Conservation (phyloP, 2,113 vertebrate species). For the Sphyrna mokarran region DNA sequence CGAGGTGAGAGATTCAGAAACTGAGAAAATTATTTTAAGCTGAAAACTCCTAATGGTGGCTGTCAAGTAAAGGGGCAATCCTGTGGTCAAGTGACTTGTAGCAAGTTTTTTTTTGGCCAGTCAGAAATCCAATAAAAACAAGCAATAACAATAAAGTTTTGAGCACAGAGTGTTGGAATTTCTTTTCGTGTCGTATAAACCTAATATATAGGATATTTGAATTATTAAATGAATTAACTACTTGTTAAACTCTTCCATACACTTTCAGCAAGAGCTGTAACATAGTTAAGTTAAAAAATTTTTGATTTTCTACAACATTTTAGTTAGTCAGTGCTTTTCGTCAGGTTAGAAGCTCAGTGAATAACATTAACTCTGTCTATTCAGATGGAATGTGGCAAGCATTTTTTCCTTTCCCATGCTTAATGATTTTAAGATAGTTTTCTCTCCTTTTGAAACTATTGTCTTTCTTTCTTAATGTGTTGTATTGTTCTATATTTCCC, state of each 20-base stretch:
- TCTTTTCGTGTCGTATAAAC: too few species aligned
- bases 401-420: not conserved
- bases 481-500: too few species aligned
- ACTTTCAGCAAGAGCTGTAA: not conserved
- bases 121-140: too few species aligned
- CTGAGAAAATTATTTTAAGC: too few species aligned
- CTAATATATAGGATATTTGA: not conserved
- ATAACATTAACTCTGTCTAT: not conserved
- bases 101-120: too few species aligned
- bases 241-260: not conserved
- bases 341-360: not conserved
- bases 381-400: not conserved
- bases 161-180: too few species aligned
- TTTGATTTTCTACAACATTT: not conserved
- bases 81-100: too few species aligned
- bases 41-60: too few species aligned
- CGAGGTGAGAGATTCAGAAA: too few species aligned
- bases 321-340: not conserved
- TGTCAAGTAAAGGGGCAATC: too few species aligned
- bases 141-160: too few species aligned
- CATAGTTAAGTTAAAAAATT: not conserved
- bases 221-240: not conserved
- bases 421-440: not conserved
- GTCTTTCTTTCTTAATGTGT: too few species aligned
- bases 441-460: not conserved